Evolutionary conservation across 64 coral and sea anemone genomes (phyloP).

Genomic region (Montipora sp.): DNA sequence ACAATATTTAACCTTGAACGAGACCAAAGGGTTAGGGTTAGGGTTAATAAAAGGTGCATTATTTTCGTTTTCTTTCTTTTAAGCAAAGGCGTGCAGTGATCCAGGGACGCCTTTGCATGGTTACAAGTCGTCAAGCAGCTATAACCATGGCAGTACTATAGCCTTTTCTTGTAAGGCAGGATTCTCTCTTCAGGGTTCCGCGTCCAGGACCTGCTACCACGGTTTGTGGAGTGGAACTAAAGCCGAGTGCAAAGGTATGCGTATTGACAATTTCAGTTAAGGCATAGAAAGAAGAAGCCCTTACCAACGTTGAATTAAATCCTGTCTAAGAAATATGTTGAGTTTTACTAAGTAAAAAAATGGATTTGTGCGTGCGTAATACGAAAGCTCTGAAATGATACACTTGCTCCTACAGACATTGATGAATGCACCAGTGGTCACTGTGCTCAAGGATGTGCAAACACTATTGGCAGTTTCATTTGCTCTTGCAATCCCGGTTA

Average conservation of each 20-base stretch:
- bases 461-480: slow-evolving; percentile 59
- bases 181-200: slow-evolving; percentile 38
- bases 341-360: background rate
- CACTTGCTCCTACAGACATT: slow-evolving; percentile 36
- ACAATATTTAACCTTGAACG: no score
- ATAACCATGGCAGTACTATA: slow-evolving; percentile 41
- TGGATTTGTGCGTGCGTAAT: background rate
- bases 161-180: slow-evolving; percentile 57
- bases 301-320: no score
- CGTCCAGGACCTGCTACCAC: slow-evolving; percentile 37
- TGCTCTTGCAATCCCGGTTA: slow-evolving; percentile 75
- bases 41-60: background rate
- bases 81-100: slow-evolving; percentile 43
- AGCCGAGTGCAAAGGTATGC: slow-evolving; percentile 48
- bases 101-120: slow-evolving; percentile 62
- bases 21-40: no score
- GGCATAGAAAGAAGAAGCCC: no score
- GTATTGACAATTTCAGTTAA: no score
- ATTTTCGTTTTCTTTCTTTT: background rate
- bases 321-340: no score
- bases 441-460: slow-evolving; percentile 63
- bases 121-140: background rate
- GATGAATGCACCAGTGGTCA: slow-evolving; percentile 58
- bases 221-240: slow-evolving; percentile 66
- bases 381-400: background rate